Evolutionary conservation across 2,797 vertebrate species (phyloP), one percentile per base, ranked within the genome.

Genomic region (Heliangelus exortis): DNA sequence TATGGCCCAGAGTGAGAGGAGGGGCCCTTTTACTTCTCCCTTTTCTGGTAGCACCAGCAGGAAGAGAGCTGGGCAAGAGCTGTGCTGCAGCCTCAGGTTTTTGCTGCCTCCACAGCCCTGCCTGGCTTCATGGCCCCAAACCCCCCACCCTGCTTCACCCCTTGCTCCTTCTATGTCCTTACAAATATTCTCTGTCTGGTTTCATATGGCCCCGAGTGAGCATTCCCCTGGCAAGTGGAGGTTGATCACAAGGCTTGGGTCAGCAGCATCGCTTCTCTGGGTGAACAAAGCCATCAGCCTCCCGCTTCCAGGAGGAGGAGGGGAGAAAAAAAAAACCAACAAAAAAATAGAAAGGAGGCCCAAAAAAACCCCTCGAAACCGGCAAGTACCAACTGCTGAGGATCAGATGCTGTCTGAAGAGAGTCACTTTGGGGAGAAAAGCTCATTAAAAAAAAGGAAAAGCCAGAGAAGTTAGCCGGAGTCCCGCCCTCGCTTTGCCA

Each of bases 201-300:
- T 59, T 45, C 6, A 3, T 34, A 55, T 0, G 0, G 41, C 21
- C 22, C 25, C 8, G 43, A 58, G 73, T 11, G 45, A 21, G 2
- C 2, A 11, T 48, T 91, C 36, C 73, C 36, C 41, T 48, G 18
- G 3, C 1, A 18, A 15, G 26, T 12, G 26, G 15, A 74, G 89
- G 61, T 53, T 84, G 23, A 17, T 15, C 0, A 4, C 22, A 0
- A 51, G 22, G 25, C 65, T 9, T 8, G 15, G n/a, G n/a, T 17
- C 41, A 12, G 68, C 72, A 33, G 67, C 55, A 12, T 13, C 74
- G 45, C 54, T 74, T 43, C 33, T 50, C 6, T 10, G 3, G 23
- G 29, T 10, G 18, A 66, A 19, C n/a, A 29, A 73, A 93, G 4
- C 51, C 47, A 4, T 28, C 61, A 10, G 48, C 7, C 22, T 31